Percentiles rank a stretch among this genome's conserved stretches.
phyloP scores from a whole-genome alignment of 2,797 vertebrate species.

The Balearica regulorum region DNA sequence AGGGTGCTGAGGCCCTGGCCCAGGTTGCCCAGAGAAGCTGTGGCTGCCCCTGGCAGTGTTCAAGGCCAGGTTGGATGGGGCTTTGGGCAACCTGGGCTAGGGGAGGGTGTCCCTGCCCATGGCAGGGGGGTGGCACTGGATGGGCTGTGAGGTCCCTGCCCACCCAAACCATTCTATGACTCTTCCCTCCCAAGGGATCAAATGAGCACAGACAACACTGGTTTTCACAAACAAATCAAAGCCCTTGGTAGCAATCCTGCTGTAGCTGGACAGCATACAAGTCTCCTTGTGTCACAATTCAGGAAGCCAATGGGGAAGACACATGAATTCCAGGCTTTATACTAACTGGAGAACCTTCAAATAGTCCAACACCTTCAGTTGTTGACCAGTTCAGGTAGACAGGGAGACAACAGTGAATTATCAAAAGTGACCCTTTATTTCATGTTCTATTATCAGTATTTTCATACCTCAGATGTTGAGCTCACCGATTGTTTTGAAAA shows the following conservation, averaged over 20 bases:
- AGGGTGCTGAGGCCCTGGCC: too few species aligned
- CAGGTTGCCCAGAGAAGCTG: too few species aligned
- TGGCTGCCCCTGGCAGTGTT: too few species aligned
- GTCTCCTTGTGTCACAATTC: not conserved
- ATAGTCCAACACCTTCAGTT: not conserved
- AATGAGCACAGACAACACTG: not conserved
- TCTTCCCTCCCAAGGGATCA: not conserved
- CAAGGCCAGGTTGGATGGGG: too few species aligned
- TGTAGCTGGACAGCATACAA: not conserved
- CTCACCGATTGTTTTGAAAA: accelerated
- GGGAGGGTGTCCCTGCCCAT: too few species aligned
- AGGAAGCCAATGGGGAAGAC: not conserved
- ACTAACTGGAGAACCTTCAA: not conserved
- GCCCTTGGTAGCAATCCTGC: not conserved
- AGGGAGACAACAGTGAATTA: not conserved
- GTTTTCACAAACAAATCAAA: not conserved
- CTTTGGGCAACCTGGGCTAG: too few species aligned
- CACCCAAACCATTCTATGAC: too few species aligned
- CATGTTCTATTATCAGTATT: not conserved
- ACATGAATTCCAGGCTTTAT: not conserved
- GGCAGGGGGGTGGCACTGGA: too few species aligned
- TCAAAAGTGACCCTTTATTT: not conserved
- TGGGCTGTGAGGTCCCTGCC: too few species aligned
- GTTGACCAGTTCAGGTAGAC: too few species aligned
- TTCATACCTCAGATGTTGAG: not conserved